Base-by-base conservation (phyloP, 2,113 vertebrate species). In the Corythaixoides concolor region DNA sequence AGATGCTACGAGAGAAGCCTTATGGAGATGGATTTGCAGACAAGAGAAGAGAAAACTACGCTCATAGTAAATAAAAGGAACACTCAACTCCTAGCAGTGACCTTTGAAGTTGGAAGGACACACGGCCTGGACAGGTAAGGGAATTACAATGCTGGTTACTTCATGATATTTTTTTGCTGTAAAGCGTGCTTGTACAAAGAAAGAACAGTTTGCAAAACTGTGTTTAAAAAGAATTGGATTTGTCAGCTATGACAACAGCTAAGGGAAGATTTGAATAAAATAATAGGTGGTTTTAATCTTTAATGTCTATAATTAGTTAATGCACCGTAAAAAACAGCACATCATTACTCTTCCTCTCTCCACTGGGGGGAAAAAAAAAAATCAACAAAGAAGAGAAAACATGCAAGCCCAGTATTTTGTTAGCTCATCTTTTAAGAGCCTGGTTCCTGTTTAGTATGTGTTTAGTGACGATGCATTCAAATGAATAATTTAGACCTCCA, bases 251-350 rank as follows among this genome's bases (percentile, higher is more conserved):
- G 47, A 88, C 74, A 95, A 89, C 77, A 89, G 53, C 66, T 70
- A 68, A 55, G 45, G 66, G 53, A 92, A 76, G 74, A 62, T 73
- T 81, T 85, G 58, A 89, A 89, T 86, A 70, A 92, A 91, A 43
- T 90, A 95, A 92, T 93, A 92, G 80, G 62, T 87, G 86, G 13
- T 91, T 91, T 93, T 82, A 1, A 35, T 74, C 49, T 95, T 86
- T 89, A 76, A 94, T 85, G 45, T 73, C 90, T 92, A 53, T 93
- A 82, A 96, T 94, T 96, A 91, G 69, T 68, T 86, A 91, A 85
- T 41, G 59, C 23, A 89, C 24, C 2, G 0, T 95, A 53, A 89
- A 94, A 82, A 67, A 0, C 18, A 87, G 82, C 62, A 78, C 58
- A 72, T 85, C 19, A 21, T 86, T 90, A 60, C 22, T 84, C n/a